A percentile compares a stretch with the other conserved stretches of the same genome.
Conservation (phyloP, 1,140 invertebrate genomes). For the Diorhabda elongata region DNA sequence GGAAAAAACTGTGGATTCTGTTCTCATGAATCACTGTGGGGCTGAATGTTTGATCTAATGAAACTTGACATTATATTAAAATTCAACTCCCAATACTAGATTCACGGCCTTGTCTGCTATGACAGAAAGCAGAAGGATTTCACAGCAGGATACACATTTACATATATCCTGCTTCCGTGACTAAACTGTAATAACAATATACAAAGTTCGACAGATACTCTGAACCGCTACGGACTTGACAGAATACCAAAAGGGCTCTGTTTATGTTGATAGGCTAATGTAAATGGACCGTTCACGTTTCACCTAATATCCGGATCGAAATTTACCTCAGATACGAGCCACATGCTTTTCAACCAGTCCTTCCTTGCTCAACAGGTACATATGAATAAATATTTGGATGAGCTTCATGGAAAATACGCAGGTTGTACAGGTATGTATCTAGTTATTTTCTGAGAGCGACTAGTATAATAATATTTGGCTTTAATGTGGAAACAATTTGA, state of each 20-base stretch:
- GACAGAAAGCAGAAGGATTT: not conserved
- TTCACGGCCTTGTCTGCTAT: not conserved
- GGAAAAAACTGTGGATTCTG: too few species aligned
- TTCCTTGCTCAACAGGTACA: not conserved
- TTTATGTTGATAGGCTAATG: not conserved
- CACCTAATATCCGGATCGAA: not conserved
- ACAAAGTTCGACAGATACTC: conserved; percentile 2
- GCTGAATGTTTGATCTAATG: too few species aligned
- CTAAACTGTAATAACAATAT: conserved; percentile 3
- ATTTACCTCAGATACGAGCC: not conserved
- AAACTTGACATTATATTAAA: not conserved
- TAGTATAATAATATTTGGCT: too few species aligned
- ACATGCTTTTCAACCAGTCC: not conserved
- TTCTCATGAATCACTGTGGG: too few species aligned
- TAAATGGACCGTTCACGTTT: conserved; percentile 1
- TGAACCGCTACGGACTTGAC: not conserved
- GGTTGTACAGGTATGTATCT: too few species aligned
- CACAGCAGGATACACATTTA: conserved; percentile 2
- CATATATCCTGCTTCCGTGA: conserved; percentile 1
- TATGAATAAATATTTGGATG: not conserved
- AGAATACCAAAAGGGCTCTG: conserved; percentile 1
- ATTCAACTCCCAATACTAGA: not conserved
- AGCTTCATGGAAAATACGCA: not conserved
- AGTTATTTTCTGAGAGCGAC: too few species aligned
- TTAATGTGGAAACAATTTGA: too few species aligned